Conservation (phyloP, 2,888 invertebrate genomes). For the Actias luna region DNA sequence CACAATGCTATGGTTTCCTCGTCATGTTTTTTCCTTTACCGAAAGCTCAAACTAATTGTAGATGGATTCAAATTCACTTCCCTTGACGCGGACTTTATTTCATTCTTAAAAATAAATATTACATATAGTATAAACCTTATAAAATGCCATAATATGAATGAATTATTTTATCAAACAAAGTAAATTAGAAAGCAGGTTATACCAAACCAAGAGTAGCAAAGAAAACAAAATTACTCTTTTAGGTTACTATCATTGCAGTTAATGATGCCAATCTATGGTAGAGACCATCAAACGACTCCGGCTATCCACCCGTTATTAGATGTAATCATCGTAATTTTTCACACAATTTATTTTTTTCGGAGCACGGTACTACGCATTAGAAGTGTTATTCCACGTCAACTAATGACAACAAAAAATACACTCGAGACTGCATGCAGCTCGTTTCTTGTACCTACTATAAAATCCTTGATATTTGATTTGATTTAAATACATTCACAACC, state of each 20-base stretch:
- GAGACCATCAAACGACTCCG: conserved; percentile 68
- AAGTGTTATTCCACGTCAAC: conserved; percentile 71
- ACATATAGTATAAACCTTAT: no score
- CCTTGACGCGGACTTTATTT: no score
- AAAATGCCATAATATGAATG: background rate
- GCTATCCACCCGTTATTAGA: conserved; percentile 70
- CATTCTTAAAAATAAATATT: background rate
- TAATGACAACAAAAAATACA: conserved; percentile 77
- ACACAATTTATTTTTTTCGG: conserved; percentile 78
- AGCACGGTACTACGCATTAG: conserved; percentile 56
- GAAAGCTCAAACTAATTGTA: no score
- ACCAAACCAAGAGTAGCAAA: conserved; percentile 49
- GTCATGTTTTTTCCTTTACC: no score
- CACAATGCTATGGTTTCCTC: no score
- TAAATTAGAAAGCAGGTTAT: conserved; percentile 38
- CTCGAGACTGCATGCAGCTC: conserved; percentile 45
- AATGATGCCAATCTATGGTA: conserved; percentile 76
- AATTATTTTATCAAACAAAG: background rate
- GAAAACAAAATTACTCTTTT: conserved; percentile 69
- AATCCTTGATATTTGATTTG: conserved; percentile 33
- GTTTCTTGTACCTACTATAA: conserved; percentile 24
- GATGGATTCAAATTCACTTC: no score
- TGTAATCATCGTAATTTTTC: conserved; percentile 81
- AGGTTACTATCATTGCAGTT: conserved; percentile 73
- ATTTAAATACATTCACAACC: conserved; percentile 35